phyloP scores from a whole-genome alignment of 2,888 invertebrate genomes.

The Tinea trinotella region DNA sequence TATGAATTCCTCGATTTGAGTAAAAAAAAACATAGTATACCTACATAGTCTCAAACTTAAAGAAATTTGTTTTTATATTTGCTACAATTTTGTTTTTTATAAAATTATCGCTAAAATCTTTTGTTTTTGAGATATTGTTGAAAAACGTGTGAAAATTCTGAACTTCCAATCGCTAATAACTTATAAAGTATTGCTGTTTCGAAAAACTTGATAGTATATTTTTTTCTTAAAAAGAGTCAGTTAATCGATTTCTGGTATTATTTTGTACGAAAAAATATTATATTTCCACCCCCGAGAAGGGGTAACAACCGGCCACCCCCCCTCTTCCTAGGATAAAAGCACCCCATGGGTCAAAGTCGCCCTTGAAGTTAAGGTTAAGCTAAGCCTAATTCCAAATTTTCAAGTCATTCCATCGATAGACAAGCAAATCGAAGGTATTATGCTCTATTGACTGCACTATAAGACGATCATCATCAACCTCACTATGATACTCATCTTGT shows the following conservation, averaged over 20 bases:
- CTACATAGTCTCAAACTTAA: not conserved
- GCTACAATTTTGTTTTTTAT: constrained; percentile 10
- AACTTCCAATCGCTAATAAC: constrained; percentile 8
- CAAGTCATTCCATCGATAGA: no score
- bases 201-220: not conserved
- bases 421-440: no score
- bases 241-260: constrained; percentile 8
- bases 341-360: no score
- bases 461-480: no score
- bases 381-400: no score
- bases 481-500: no score
- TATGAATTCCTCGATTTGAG: constrained; percentile 3
- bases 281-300: constrained; percentile 3
- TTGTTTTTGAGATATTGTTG: not conserved
- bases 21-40: constrained; percentile 1
- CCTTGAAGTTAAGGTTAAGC: no score
- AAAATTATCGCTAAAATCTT: not conserved
- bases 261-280: not conserved
- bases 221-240: constrained; percentile 9
- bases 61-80: not conserved
- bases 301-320: no score
- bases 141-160: constrained; percentile 8
- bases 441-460: no score
- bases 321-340: no score
- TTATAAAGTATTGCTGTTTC: not conserved